Evolutionary conservation across 2,888 invertebrate species (phyloP), one percentile per base, ranked within the genome.

Genomic region (Euzetes globulus): DNA sequence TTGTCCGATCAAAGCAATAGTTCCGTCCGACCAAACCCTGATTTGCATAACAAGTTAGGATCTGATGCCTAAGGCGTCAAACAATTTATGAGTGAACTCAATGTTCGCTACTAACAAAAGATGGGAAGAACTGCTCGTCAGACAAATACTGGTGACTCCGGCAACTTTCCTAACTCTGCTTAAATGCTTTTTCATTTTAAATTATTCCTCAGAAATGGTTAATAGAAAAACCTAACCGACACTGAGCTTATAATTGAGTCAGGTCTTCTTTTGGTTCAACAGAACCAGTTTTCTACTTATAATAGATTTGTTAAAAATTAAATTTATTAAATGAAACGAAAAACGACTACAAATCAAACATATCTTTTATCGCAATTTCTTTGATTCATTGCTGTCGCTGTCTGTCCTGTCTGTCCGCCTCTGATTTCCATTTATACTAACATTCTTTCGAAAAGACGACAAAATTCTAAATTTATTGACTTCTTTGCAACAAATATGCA

Each of bases 21-120:
- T 58, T 58, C 58, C 58, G 58, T 58, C 58, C 27, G 25, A 58
- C 58, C 58, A 58, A 58, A 25, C 58, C 58, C 58, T 58, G 13
- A 58, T 58, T 58, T 58, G 58, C 58, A 58, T 58, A 58, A 58
- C 58, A 58, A 58, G 58, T 58, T 58, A 58, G 58, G 22, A 58
- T 58, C 58, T 58, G 58, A 58, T 58, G 58, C 58, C 58, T 25
- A 9, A 58, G 58, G 58, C 58, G 27, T 58, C 25, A 58, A 58
- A 58, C 58, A 58, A 58, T 58, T 58, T 58, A 58, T 58, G 25
- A 58, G 17, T 58, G 25, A 58, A 58, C 25, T 58, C 58, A 58
- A 58, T 58, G 27, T 9, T 58, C 58, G 58, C 58, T 58, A 58
- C 58, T 58, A 58, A 58, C 58, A 58, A 58, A 58, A 58, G 58